Evolutionary conservation across 2,888 invertebrate species (phyloP).

Genomic region (Dorcus parallelipipedus): DNA sequence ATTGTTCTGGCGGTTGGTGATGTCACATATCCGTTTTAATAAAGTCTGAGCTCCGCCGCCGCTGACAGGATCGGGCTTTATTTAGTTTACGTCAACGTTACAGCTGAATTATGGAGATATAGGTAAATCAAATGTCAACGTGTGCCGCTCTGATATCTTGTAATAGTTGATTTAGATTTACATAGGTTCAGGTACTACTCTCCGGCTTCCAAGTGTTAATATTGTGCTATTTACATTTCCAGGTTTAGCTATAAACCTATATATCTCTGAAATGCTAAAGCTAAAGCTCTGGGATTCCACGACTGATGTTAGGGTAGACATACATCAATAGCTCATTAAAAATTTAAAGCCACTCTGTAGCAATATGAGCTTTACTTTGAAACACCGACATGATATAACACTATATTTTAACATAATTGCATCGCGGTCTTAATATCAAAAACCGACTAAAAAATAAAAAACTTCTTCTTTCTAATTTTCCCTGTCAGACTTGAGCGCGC

Average conservation of each 20-base stretch:
- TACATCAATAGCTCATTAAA: too few relatives aligned
- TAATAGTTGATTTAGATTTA: conserved; percentile 2
- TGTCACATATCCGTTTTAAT: conserved; percentile 2
- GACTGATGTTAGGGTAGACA: too few relatives aligned
- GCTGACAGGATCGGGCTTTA: conserved; percentile 7
- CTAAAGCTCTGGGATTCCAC: too few relatives aligned
- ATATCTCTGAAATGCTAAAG: too few relatives aligned
- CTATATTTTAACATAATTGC: too few relatives aligned
- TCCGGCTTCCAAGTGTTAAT: not conserved
- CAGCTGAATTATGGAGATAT: conserved; percentile 17
- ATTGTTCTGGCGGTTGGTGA: conserved; percentile 7
- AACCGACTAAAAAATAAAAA: too few relatives aligned
- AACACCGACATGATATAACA: too few relatives aligned
- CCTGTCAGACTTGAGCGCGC: too few relatives aligned
- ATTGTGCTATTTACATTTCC: not conserved
- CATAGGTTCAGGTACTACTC: not conserved
- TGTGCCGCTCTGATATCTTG: not conserved
- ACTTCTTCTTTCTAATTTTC: too few relatives aligned
- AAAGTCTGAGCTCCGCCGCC: not conserved
- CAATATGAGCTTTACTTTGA: too few relatives aligned
- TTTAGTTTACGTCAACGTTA: conserved; percentile 11
- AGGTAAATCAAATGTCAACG: conserved; percentile 20
- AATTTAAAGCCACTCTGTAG: too few relatives aligned
- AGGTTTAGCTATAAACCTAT: not conserved
- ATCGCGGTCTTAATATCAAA: too few relatives aligned